phyloP scores from a whole-genome alignment of 2,113 vertebrate species.

The Narcine bancroftii region DNA sequence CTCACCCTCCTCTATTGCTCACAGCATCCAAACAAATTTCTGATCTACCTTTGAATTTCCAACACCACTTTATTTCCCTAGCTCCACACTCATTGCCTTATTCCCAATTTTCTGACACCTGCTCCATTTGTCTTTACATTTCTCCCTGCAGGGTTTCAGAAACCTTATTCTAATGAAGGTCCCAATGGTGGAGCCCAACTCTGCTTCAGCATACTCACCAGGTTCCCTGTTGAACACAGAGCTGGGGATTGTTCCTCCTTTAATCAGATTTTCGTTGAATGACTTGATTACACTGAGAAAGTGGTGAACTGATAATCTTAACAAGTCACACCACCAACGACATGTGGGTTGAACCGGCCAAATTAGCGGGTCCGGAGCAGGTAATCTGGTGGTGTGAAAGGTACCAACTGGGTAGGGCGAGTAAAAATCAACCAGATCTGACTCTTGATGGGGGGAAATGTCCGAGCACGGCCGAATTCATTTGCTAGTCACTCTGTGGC shows the following conservation, averaged over 20 bases:
- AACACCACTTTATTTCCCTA: neutral
- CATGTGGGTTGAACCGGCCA: too few species aligned
- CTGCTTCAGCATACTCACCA: neutral
- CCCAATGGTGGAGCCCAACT: neutral
- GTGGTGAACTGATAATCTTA: neutral
- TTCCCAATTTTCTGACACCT: neutral
- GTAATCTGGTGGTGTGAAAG: too few species aligned
- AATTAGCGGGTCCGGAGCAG: too few species aligned
- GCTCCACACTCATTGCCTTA: neutral
- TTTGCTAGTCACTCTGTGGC: too few species aligned
- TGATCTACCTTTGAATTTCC: neutral
- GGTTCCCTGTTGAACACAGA: neutral
- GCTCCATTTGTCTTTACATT: neutral
- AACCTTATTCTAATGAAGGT: neutral
- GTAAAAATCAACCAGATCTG: too few species aligned
- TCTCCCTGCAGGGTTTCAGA: neutral
- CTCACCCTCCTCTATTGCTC: neutral
- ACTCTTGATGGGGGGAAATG: too few species aligned
- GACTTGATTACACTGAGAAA: neutral
- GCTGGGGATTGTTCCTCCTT: neutral
- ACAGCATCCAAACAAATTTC: neutral
- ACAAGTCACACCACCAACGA: too few species aligned
- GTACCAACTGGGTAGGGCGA: too few species aligned
- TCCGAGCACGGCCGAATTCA: too few species aligned
- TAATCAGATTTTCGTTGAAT: neutral